phyloP scores from a whole-genome alignment of 2,797 vertebrate species.

The Sebastes elongatus region DNA sequence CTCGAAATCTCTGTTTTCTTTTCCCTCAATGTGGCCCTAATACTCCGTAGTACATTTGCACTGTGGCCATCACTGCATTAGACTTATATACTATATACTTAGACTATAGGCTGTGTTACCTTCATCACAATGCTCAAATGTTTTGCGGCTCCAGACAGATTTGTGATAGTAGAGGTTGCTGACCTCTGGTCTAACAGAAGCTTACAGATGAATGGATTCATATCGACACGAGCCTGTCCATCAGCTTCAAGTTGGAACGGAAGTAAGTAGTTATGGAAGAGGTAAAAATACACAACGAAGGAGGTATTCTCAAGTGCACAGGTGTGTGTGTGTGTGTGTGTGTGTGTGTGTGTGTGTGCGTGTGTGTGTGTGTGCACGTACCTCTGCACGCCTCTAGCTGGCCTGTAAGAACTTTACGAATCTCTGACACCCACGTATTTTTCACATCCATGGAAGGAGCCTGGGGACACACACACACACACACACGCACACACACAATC shows the following conservation, averaged over 20 bases:
- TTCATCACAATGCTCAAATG: no score
- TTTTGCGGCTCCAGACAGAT: no score
- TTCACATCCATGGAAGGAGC: conserved; percentile 94
- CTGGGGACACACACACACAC: conserved; percentile 70
- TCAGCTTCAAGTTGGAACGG: neutral
- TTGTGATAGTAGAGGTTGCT: no score
- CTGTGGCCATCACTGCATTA: no score
- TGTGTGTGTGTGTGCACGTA: conserved; percentile 52
- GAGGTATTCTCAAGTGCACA: neutral
- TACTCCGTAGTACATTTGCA: no score
- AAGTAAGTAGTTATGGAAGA: neutral
- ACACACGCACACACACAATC: conserved; percentile 1
- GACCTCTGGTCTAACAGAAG: neutral
- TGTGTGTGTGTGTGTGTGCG: no score
- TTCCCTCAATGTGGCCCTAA: no score
- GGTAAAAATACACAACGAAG: neutral
- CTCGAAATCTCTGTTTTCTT: no score
- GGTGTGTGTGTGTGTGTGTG: neutral
- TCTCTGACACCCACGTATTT: conserved; percentile 95
- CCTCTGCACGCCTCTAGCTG: conserved; percentile 93
- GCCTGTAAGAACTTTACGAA: conserved; percentile 92
- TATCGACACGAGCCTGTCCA: neutral
- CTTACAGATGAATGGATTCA: neutral
- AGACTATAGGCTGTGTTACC: no score
- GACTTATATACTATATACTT: no score